Percentiles rank a stretch among this genome's conserved stretches.
Evolutionary conservation across 2,888 invertebrate genomes (phyloP).

Genomic region (Oeneis ivallda): DNA sequence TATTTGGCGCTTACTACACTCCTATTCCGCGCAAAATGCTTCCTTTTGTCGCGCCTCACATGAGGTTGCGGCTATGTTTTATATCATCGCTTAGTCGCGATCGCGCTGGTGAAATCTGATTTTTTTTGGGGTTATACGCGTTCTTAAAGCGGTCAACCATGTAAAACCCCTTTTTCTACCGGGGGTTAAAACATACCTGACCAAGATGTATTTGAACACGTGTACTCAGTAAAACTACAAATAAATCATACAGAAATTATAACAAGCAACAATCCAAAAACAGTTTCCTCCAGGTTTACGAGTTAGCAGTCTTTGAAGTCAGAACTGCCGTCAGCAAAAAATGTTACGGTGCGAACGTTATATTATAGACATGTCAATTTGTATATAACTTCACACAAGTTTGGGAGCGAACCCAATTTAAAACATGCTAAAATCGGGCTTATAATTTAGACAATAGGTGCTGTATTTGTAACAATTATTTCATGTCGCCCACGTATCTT

Average conservation of each 20-base stretch:
- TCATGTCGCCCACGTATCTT: not conserved
- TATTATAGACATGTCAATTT: not conserved
- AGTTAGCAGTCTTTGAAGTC: constrained; percentile 7
- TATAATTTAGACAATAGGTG: not conserved
- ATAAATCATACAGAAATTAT: constrained; percentile 10
- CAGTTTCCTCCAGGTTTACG: constrained; percentile 14
- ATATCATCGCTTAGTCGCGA: no score
- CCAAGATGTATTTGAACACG: constrained; percentile 1
- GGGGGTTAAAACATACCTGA: not conserved
- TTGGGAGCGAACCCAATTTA: not conserved
- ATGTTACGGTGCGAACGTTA: not conserved
- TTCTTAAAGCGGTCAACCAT: no score
- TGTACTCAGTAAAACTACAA: not conserved
- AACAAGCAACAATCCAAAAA: constrained; percentile 11
- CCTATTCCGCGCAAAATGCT: no score
- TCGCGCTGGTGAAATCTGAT: no score
- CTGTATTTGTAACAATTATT: not conserved
- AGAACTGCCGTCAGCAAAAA: not conserved
- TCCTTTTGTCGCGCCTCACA: no score
- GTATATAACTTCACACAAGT: not conserved
- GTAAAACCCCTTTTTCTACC: no score
- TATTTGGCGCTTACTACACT: no score
- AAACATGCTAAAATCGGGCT: not conserved
- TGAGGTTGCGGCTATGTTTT: no score
- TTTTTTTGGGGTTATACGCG: no score